Evolutionary conservation across 2,888 invertebrate species (phyloP).

Genomic region (Eupsilia transversa): DNA sequence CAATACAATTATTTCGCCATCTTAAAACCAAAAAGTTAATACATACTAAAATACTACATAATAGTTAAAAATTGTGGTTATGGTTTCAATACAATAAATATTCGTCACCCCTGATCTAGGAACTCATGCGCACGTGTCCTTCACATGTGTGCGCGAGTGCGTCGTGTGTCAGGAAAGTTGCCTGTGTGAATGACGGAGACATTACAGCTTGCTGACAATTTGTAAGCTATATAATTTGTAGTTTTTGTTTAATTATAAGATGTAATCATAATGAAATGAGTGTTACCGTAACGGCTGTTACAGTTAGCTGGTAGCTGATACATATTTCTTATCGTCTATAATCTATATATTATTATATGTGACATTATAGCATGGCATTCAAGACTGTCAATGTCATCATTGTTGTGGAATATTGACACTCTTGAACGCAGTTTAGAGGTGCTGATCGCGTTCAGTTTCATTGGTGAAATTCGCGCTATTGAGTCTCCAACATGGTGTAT

Average conservation of each 20-base stretch:
- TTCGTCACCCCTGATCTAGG: slow-evolving; percentile 60
- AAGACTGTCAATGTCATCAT: too few relatives aligned
- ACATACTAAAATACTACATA: too few relatives aligned
- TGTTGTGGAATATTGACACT: too few relatives aligned
- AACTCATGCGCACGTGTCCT: slow-evolving; percentile 61
- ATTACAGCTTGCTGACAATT: slow-evolving; percentile 55
- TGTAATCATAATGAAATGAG: slow-evolving; percentile 25
- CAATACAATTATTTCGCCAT: too few relatives aligned
- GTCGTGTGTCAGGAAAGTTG: slow-evolving; percentile 40
- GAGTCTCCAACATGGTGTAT: too few relatives aligned
- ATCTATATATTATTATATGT: too few relatives aligned
- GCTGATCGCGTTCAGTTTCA: too few relatives aligned
- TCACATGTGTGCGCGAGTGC: slow-evolving; percentile 29
- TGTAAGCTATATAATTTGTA: slow-evolving; percentile 49
- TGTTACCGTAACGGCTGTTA: slow-evolving; percentile 28
- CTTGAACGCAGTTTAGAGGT: too few relatives aligned
- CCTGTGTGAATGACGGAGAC: slow-evolving; percentile 37
- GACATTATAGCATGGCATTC: too few relatives aligned
- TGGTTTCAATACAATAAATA: not conserved
- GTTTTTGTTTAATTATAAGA: slow-evolving; percentile 61
- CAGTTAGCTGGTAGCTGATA: slow-evolving; percentile 32
- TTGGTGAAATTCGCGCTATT: too few relatives aligned
- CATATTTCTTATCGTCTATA: slow-evolving; percentile 3
- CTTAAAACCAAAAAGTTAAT: too few relatives aligned
- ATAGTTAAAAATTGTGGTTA: too few relatives aligned